phyloP scores from a whole-genome alignment of 2,113 vertebrate species.

The Pelecanus crispus region DNA sequence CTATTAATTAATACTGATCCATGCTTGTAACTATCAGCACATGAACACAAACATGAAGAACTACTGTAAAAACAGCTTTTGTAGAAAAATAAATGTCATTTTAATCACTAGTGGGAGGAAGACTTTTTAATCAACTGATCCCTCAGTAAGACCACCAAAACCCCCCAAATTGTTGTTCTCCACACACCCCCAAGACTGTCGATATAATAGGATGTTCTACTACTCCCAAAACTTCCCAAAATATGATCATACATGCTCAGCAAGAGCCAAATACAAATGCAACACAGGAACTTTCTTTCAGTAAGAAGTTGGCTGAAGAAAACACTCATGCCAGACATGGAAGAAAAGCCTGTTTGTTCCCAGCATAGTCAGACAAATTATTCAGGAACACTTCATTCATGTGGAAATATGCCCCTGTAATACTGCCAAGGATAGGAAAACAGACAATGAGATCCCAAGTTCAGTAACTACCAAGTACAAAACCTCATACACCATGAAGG shows the following conservation, averaged over 20 bases:
- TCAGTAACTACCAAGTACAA: background rate
- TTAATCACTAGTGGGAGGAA: background rate
- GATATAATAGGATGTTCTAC: background rate
- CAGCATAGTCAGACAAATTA: background rate
- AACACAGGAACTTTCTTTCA: background rate
- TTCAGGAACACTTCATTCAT: background rate
- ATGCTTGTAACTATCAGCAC: background rate
- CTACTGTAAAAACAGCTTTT: background rate
- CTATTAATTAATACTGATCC: background rate
- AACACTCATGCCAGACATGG: background rate
- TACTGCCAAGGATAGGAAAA: background rate
- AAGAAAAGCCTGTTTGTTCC: background rate
- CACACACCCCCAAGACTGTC: background rate
- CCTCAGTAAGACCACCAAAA: background rate
- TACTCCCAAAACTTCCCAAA: background rate
- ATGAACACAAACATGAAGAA: background rate
- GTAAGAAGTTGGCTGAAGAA: background rate
- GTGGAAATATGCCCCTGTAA: background rate
- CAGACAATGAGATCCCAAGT: background rate
- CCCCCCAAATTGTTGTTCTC: background rate
- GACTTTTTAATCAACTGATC: background rate
- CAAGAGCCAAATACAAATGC: background rate
- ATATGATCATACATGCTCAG: background rate
- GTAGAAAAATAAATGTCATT: background rate
- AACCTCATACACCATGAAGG: background rate